phyloP scores from a whole-genome alignment of 2,797 vertebrate species.

The Tamandua tetradactyla region DNA sequence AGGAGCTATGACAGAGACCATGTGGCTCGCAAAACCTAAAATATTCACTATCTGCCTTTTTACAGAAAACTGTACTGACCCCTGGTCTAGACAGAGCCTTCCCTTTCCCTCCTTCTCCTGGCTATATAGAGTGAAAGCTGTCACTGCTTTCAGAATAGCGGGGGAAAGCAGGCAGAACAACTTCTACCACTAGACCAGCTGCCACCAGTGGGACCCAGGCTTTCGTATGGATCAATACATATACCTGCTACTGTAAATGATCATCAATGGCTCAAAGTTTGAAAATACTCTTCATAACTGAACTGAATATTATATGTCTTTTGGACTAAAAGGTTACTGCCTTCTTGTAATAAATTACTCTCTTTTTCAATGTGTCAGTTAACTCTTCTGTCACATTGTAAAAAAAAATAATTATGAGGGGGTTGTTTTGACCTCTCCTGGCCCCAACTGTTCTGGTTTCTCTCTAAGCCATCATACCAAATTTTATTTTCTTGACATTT shows the following conservation, averaged over 20 bases:
- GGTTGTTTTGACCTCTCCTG: neutral
- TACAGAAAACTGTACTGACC: neutral
- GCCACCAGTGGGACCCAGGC: too few relatives aligned
- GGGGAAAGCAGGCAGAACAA: neutral
- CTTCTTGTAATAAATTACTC: constrained; percentile 5
- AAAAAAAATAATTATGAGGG: too few relatives aligned
- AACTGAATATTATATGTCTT: neutral
- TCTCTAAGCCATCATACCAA: neutral
- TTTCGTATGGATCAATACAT: neutral
- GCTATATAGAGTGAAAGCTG: neutral
- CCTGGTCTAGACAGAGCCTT: neutral
- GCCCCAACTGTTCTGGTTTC: neutral
- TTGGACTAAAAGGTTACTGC: neutral
- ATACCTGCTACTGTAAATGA: neutral
- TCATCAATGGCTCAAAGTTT: neutral
- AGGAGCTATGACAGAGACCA: neutral
- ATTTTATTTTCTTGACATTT: neutral
- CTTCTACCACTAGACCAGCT: neutral
- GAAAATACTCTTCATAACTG: neutral
- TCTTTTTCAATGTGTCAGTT: neutral
- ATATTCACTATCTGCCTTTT: neutral
- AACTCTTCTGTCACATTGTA: too few relatives aligned
- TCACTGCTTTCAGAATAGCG: neutral
- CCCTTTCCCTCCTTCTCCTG: neutral
- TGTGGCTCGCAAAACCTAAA: neutral